Evolutionary conservation across 2,888 invertebrate genomes (phyloP).

Genomic region (Leptopterna dolabrata): DNA sequence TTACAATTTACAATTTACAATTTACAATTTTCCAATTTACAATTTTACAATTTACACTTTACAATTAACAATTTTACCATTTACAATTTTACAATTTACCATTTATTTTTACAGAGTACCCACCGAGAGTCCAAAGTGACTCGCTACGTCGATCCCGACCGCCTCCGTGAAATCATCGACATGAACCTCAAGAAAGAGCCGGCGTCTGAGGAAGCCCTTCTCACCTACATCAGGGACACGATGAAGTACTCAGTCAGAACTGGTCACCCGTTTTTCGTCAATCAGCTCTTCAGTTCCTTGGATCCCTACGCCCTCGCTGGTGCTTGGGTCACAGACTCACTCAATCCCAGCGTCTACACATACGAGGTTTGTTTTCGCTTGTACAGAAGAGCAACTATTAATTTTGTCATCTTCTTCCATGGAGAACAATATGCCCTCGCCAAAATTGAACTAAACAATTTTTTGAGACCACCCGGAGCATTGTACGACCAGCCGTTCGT

Average conservation of each 20-base stretch:
- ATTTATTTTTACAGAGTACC: constrained; percentile 71
- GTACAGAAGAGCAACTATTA: too few relatives aligned
- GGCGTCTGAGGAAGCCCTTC: constrained; percentile 75
- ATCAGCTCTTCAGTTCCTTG: constrained; percentile 84
- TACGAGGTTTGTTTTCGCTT: constrained; percentile 74
- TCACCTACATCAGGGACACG: constrained; percentile 76
- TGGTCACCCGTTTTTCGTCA: constrained; percentile 89
- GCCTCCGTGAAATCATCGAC: constrained; percentile 76
- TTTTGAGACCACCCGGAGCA: too few relatives aligned
- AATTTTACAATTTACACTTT: too few relatives aligned
- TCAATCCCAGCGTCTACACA: constrained; percentile 89
- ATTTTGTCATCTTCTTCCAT: too few relatives aligned
- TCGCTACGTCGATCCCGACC: constrained; percentile 83
- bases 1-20: too few relatives aligned
- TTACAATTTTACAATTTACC: not conserved
- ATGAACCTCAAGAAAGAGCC: constrained; percentile 71
- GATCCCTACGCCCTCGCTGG: constrained; percentile 87
- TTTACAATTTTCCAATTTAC: too few relatives aligned
- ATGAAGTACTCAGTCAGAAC: constrained; percentile 90
- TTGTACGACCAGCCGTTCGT: too few relatives aligned
- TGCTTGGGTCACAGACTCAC: constrained; percentile 86
- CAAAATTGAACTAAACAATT: too few relatives aligned
- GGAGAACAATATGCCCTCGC: too few relatives aligned
- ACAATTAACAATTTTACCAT: too few relatives aligned
- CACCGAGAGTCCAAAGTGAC: constrained; percentile 79